These are phyloP conservation scores for Eublepharis macularius DNA, from an alignment of 2,113 vertebrate species.

Conservation along the genomic window DNA sequence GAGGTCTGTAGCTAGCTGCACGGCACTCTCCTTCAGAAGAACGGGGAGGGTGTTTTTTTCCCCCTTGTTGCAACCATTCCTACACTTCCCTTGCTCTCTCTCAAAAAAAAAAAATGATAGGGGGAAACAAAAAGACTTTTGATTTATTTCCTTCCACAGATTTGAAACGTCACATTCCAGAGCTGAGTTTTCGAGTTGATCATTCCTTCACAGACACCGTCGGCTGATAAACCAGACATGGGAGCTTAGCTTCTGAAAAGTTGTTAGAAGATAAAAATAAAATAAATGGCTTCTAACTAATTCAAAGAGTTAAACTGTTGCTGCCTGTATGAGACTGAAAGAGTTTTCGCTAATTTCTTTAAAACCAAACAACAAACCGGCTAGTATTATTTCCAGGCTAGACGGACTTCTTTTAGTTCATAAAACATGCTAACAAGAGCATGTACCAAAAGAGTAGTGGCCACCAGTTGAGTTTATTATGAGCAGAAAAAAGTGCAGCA, in stretches of 20 bases:
- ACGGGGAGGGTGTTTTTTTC: slow-evolving; percentile 70
- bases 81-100: slow-evolving; percentile 30
- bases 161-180: slow-evolving; percentile 50
- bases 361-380: not conserved
- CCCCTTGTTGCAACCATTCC: slow-evolving; percentile 42
- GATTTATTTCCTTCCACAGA: slow-evolving; percentile 57
- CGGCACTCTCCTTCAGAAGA: slow-evolving; percentile 76
- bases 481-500: slow-evolving; percentile 14
- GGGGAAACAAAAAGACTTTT: slow-evolving; percentile 31
- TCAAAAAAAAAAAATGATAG: not conserved
- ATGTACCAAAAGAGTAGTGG: not conserved
- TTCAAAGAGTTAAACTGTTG: slow-evolving; percentile 58
- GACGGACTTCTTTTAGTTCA: slow-evolving; percentile 43
- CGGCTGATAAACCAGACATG: slow-evolving; percentile 51
- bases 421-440: not conserved
- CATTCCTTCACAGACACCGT: slow-evolving; percentile 55
- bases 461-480: slow-evolving; percentile 48
- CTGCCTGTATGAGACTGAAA: not conserved
- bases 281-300: slow-evolving; percentile 62
- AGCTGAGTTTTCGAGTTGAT: slow-evolving; percentile 15
- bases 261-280: slow-evolving; percentile 61
- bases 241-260: slow-evolving; percentile 59
- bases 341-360: not conserved
- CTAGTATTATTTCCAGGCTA: slow-evolving; percentile 30
- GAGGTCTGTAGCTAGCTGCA: slow-evolving; percentile 79